phyloP scores from a whole-genome alignment of 2,888 invertebrate species.

The Xestoiulus laeticollis region DNA sequence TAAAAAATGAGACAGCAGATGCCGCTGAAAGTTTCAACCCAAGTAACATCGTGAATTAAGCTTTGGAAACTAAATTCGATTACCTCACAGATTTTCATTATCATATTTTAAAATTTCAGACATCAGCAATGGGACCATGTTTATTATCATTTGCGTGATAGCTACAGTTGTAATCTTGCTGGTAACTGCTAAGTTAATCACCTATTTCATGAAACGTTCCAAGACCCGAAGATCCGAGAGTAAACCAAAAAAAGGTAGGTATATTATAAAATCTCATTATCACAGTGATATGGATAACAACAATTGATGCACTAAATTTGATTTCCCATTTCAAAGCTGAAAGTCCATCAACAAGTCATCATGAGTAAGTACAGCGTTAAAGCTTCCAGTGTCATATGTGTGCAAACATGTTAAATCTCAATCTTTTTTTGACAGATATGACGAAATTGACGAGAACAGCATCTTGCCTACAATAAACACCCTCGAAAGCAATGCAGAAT shows the following conservation, averaged over 20 bases:
- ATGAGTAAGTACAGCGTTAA: background rate
- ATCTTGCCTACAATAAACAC: background rate
- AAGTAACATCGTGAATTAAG: background rate
- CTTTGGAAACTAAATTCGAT: background rate
- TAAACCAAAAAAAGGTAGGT: background rate
- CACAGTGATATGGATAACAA: background rate
- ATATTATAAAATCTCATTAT: background rate
- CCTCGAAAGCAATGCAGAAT: background rate
- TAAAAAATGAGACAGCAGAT: background rate
- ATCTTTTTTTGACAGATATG: background rate
- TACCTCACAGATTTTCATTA: background rate
- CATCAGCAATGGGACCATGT: background rate
- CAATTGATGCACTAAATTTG: background rate
- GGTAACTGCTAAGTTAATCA: background rate
- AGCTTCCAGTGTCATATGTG: too few species aligned
- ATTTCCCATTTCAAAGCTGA: background rate
- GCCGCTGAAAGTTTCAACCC: background rate
- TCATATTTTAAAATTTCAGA: background rate
- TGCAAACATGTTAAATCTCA: too few species aligned
- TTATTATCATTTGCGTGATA: background rate
- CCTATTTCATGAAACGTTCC: background rate
- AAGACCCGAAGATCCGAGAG: background rate
- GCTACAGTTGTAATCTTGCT: background rate
- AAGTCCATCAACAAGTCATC: background rate
- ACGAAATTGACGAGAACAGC: background rate